Base-by-base conservation (phyloP, 30 jellyfish, hydroid and myxozoan genomes). In the Mastigias papua region DNA sequence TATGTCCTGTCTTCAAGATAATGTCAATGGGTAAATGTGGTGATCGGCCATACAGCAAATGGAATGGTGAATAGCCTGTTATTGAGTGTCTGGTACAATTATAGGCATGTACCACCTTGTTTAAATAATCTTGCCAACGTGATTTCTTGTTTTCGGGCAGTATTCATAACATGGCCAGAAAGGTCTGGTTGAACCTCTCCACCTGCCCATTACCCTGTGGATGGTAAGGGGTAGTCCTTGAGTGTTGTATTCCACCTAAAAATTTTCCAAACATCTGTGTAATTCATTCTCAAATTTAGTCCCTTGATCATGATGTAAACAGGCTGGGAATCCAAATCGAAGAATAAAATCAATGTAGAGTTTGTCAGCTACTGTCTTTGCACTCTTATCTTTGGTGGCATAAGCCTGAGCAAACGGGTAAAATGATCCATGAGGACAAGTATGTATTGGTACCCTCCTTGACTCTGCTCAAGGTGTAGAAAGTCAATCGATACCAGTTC, bases 151-250 rank as follows among this genome's bases (percentile, higher is more conserved):
- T 71, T 85, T 85, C 94, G 9, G 90, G 91, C 31, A 72, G 82
- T 42, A 75, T 54, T 61, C 78, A 58, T 54, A 76, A 30, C 95
- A 74, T 86, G 34, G 69, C 81, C 58, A 87, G 75, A 3, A 76
- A 42, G 5, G 96, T 87, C 64, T 76, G 78, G 49, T 87, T 76
- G 72, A 87, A 65, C 62, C 90, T 35, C 70, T 87, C 80, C n/a
- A 63, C 86, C 83, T 76, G 86, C 61, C 87, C 91, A 64, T 87
- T 87, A 49, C 78, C 81, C 63, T 76, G 91, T 25, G 80, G 92
- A 64, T 87, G 96, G 81, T 87, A 86, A 5, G 76, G 95, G 50
- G 85, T 86, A 60, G 95, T 34, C 33, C 95, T 69, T 23, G 86
- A 74, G 48, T 76, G 90, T 23, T 46, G 37, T 60, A 86, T 58